Base-by-base conservation (phyloP, 1,140 invertebrate species). In the Pseudoatta argentina region DNA sequence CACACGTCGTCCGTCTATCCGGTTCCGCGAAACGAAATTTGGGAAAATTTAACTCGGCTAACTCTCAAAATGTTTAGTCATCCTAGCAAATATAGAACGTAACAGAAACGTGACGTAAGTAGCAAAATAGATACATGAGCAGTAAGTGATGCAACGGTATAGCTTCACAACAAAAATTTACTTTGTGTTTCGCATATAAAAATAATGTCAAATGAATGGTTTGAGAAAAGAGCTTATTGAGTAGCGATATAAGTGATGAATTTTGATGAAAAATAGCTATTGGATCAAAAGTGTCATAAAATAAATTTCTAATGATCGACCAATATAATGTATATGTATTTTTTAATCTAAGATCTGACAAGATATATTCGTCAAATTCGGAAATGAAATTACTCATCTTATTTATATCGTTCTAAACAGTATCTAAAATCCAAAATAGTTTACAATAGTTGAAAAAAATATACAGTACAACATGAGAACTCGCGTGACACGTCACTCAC, bases 1-100 rank as follows among this genome's bases (percentile, higher is more conserved):
- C 88, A 73, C 55, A 21, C 73, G 85, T 89, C 85, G 81, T 63
- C 67, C 66, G 59, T 61, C 88, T 87, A 87, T 87, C 85, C 78
- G 59, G 72, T 63, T 81, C 10, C 67, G 34, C 44, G 21, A 73
- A 77, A 77, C 64, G 61, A 89, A 89, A 89, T 89, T 81, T 75
- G 14, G 66, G 39, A 73, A 89, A 89, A 89, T 89, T 87, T 89
- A 86, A 87, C 75, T 86, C 76, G 39, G 57, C 27, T 72, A 75
- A 75, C 18, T 24, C 76, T 39, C 48, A 57, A 30, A 57, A 73
- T 75, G 79, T 83, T 73, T 83, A 75, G 79, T 63, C 39, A 83
- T 30, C 12, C 24, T 75, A n/a, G 39, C 61, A 73, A 61, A 83
- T 73, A 73, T 55, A 57, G 4, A 55, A 55, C 8, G 39, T 39